Conservation (phyloP, 2,113 vertebrate species). For the Tragelaphus scriptus region DNA sequence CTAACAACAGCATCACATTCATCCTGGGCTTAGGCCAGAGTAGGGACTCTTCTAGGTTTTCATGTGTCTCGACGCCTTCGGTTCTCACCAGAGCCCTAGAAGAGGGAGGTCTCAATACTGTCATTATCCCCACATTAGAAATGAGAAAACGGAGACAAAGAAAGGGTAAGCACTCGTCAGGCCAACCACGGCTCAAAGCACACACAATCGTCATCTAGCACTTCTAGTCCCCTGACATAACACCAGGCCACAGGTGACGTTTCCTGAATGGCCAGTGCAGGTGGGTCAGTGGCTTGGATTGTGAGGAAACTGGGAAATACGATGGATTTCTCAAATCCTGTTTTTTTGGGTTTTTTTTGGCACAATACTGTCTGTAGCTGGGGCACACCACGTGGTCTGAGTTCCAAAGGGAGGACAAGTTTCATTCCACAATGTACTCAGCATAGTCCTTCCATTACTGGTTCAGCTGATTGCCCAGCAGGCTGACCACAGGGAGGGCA, state of each 20-base stretch:
- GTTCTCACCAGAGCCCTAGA: neutral
- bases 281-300: neutral
- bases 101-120: neutral
- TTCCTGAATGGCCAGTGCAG: neutral
- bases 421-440: neutral
- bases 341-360: neutral
- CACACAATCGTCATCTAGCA: neutral
- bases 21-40: neutral
- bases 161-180: neutral
- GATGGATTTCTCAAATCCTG: neutral
- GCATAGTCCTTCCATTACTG: fast-evolving
- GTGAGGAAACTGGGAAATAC: neutral
- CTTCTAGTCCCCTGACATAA: neutral
- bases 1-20: neutral
- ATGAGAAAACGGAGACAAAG: neutral
- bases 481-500: neutral
- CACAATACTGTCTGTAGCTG: neutral
- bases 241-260: neutral
- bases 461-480: neutral
- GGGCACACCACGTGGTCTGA: neutral
- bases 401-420: neutral
- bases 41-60: neutral
- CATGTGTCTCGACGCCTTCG: neutral
- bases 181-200: neutral
- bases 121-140: neutral